Conservation (phyloP, 2,888 invertebrate genomes). For the Subacronicta megacephala region DNA sequence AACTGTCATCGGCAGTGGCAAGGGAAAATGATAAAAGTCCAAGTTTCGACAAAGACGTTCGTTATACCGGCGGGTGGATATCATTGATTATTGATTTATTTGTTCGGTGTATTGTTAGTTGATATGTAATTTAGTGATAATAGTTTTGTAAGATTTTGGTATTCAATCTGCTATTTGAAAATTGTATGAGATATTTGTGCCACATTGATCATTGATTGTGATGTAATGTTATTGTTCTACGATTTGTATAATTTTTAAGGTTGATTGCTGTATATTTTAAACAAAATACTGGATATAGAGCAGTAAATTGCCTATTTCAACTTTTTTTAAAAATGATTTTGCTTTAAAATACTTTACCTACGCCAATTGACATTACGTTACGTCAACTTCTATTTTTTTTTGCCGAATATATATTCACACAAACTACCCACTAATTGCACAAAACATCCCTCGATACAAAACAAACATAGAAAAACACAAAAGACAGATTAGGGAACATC, state of each 20-base stretch:
- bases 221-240: too few species aligned
- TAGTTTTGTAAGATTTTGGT: neutral
- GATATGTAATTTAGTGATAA: slow-evolving; percentile 13
- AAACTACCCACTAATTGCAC: slow-evolving; percentile 85
- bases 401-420: slow-evolving; percentile 70
- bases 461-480: slow-evolving; percentile 81
- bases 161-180: neutral
- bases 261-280: too few species aligned
- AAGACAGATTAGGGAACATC: slow-evolving; percentile 86
- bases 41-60: slow-evolving; percentile 59
- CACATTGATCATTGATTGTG: too few species aligned
- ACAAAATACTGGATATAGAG: too few species aligned
- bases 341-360: too few species aligned
- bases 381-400: slow-evolving; percentile 4
- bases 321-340: too few species aligned
- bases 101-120: slow-evolving; percentile 25
- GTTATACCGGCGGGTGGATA: slow-evolving; percentile 51
- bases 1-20: slow-evolving; percentile 81
- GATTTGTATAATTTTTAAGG: too few species aligned
- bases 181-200: neutral
- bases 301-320: too few species aligned
- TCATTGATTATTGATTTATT: slow-evolving; percentile 53
- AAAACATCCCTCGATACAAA: slow-evolving; percentile 82
- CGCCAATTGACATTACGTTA: slow-evolving; percentile 17
- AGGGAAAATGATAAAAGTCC: slow-evolving; percentile 69